A percentile compares a stretch with the other conserved stretches of the same genome.
Evolutionary conservation across 2,113 vertebrate species (phyloP).

Genomic region (Centrocercus urophasianus): DNA sequence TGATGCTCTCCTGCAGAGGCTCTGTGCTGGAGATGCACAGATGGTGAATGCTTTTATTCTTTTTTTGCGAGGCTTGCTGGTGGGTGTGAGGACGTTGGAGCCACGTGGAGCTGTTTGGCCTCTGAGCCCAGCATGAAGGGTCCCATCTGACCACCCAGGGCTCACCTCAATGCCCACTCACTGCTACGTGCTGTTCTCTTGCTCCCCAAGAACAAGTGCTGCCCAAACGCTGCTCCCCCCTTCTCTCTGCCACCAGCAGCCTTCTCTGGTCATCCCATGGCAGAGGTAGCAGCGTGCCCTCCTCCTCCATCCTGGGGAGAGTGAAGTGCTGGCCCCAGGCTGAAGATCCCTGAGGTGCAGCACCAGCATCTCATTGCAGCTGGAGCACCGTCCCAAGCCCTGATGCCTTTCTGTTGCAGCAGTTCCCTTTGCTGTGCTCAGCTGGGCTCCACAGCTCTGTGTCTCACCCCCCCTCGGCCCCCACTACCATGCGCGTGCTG

Average conservation of each 20-base stretch:
- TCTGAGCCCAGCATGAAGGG: background rate
- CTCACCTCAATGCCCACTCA: background rate
- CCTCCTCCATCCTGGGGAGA: background rate
- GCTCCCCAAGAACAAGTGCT: background rate
- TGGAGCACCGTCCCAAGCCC: background rate
- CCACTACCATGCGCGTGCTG: too few relatives aligned
- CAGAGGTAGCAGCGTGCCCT: background rate
- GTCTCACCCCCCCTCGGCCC: too few relatives aligned
- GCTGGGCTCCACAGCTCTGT: background rate
- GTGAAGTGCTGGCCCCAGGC: background rate
- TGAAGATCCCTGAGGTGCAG: background rate
- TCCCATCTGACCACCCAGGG: background rate
- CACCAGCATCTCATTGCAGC: background rate
- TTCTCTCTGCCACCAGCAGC: background rate
- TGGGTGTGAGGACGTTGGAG: background rate
- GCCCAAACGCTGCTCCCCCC: background rate
- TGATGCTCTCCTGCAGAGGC: background rate
- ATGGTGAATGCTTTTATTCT: too few relatives aligned
- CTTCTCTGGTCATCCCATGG: accelerated
- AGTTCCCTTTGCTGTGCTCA: background rate
- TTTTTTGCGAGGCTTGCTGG: background rate
- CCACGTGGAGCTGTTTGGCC: background rate
- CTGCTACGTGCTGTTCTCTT: background rate
- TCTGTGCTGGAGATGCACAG: background rate
- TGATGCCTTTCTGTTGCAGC: background rate